Evolutionary conservation across 2,888 invertebrate species (phyloP).

Genomic region (Acronicta aceris): DNA sequence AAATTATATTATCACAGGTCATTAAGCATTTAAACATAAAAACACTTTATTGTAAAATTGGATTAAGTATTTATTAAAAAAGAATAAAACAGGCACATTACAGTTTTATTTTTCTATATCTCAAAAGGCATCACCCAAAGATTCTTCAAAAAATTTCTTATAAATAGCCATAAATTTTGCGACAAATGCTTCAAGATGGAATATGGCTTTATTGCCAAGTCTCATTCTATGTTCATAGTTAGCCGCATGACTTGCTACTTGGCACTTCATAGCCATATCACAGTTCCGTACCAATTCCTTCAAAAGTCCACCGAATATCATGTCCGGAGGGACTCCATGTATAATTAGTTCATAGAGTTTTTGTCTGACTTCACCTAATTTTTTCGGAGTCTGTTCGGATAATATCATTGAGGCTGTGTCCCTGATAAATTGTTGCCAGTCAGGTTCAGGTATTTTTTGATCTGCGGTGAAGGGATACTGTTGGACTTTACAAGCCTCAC

Average conservation of each 20-base stretch:
- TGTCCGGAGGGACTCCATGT: conserved; percentile 97
- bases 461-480: conserved; percentile 95
- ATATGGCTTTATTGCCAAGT: conserved; percentile 97
- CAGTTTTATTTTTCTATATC: conserved; percentile 15
- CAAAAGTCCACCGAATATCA: conserved; percentile 96
- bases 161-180: conserved; percentile 98
- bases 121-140: conserved; percentile 89
- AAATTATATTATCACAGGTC: conserved; percentile 1
- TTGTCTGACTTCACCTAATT: conserved; percentile 94
- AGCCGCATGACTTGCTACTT: conserved; percentile 96
- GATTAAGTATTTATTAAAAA: conserved; percentile 46
- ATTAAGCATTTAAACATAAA: conserved; percentile 35
- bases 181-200: conserved; percentile 99
- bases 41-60: conserved; percentile 19
- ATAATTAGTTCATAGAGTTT: conserved; percentile 97
- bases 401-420: conserved; percentile 96
- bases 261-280: conserved; percentile 96
- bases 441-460: conserved; percentile 95
- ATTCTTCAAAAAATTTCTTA: conserved; percentile 95
- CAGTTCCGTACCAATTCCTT: conserved; percentile 96
- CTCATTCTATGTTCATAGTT: conserved; percentile 97
- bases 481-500: conserved; percentile 97
- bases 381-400: conserved; percentile 95
- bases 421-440: conserved; percentile 97
- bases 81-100: conserved; percentile 35